Conservation (phyloP, 2,888 invertebrate species). For the Liodrosophila aerea region DNA sequence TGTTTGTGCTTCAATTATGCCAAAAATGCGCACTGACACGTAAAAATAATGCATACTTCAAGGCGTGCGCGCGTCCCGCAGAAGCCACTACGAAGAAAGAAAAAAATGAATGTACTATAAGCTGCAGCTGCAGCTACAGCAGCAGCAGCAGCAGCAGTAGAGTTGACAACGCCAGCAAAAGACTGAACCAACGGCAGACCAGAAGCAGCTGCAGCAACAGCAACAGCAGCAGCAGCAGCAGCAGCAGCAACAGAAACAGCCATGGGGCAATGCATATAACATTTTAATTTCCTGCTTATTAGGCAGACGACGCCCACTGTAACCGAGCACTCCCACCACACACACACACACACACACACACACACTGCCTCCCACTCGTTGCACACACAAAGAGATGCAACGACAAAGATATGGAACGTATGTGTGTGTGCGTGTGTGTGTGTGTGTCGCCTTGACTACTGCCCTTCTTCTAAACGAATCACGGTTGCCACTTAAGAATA, state of each 20-base stretch:
- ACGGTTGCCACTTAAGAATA: no score
- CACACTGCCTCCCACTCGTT: conserved; percentile 13
- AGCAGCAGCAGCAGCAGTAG: conserved; percentile 18
- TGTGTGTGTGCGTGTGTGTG: background rate
- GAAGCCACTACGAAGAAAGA: conserved; percentile 33
- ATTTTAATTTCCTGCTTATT: conserved; percentile 80
- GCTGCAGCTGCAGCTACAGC: conserved; percentile 22
- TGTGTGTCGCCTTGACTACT: no score
- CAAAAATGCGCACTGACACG: conserved; percentile 76
- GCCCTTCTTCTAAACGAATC: no score
- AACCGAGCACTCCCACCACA: background rate
- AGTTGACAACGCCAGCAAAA: conserved; percentile 51
- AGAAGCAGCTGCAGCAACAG: conserved; percentile 16
- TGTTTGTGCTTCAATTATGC: conserved; percentile 76
- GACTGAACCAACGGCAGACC: conserved; percentile 17
- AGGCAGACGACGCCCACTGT: conserved; percentile 38
- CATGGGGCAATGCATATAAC: conserved; percentile 71
- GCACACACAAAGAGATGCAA: conserved; percentile 53
- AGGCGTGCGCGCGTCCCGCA: conserved; percentile 57
- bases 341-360: conserved; percentile 20
- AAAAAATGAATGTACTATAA: conserved; percentile 26
- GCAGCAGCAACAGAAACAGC: conserved; percentile 24
- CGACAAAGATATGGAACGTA: conserved; percentile 48
- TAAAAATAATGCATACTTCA: conserved; percentile 77
- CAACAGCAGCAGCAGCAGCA: conserved; percentile 19